Base-by-base conservation (phyloP, 2,797 vertebrate genomes). In the Sebastes trivittatus region DNA sequence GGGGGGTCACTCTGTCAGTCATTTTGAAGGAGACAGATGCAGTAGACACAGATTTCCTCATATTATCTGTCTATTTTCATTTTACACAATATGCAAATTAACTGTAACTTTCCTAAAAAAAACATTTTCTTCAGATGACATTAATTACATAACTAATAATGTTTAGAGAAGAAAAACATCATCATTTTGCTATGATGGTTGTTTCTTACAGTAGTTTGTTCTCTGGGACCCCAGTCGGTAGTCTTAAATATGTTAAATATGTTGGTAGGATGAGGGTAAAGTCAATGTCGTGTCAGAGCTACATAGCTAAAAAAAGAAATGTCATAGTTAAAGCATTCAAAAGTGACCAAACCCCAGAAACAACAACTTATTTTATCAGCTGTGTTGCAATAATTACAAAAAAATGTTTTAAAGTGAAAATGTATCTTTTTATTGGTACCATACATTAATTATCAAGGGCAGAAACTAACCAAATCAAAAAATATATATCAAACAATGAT, bases 361-460 rank as follows among this genome's bases (percentile, higher is more conserved):
- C 42, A 5, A 32, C 49, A 5, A 32, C 49, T 20, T 11, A 1
- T 14, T 54, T 38, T 5, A 11, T 27, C 11, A 29, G n/a, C 7
- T n/a, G 18, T 58, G 22, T 16, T n/a, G 27, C 9, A 62, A 16
- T 25, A 34, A 63, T 49, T 29, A 52, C 22, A 66, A 76, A 52
- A 79, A 64, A 22, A 6, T 46, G 11, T 18, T 69, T 86, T 95
- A 94, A 98, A 97, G 96, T 95, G 93, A 97, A 97, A 97, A 96
- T 96, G 97, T 95, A 94, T 96, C 96, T 97, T 94, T 97, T 97
- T 95, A 97, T 97, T 95, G 94, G 97, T 97, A 97, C 97, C 97
- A 97, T 97, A 98, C 97, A 97, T 96, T 97, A 97, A 96, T 97
- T 96, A 96, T 96, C 95, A 98, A 97, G 97, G 97, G 97, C 96